Base-by-base conservation (phyloP, 1,140 invertebrate species). In the Euura lappo region DNA sequence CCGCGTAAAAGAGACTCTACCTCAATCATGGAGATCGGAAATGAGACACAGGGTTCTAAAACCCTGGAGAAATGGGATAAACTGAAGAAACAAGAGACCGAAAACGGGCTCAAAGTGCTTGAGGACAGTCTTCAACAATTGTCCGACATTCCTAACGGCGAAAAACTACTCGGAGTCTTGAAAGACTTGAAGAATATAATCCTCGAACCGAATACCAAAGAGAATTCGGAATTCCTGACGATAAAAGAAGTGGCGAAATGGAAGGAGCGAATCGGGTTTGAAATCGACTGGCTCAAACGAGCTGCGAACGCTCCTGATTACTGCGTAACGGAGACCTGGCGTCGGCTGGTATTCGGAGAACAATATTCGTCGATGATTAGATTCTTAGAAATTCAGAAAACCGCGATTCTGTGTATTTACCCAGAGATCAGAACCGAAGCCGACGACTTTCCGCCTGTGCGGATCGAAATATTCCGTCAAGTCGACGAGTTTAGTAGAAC, bases 401-500 rank as follows among this genome's bases (percentile, higher is more conserved):
- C 78, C 46, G 83, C 84, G 46, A 45, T 85, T 0, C 64, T 84
- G 2, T 82, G 79, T 44, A 71, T 86, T 47, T 86, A 84, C 77
- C 85, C 84, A 8, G 81, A 87, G 74, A 72, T 85, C 66, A 76
- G 80, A 68, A 81, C 77, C 69, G 86, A 86, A 0, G 45, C 74
- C 11, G 74, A 70, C 72, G 68, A n/a, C 67, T 77, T 77, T 69
- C 7, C 44, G 5, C 44, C 76, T 65, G 45, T 44, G n/a, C 71
- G 86, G 6, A 68, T 85, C 4, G 47, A 77, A 7, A 80, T 84
- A 76, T 80, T 83, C 44, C 77, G 70, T 60, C 78, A 80, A 76
- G 85, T 85, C 69, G 84, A 86, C 72, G 67, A 78, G 10, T 86
- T 86, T 64, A 85, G 85, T 73, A 81, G 79, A 46, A 65, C 3